These are phyloP conservation scores for Agrenia bidenticulata DNA, from an alignment of 2,888 invertebrate species.

Conservation along the genomic window DNA sequence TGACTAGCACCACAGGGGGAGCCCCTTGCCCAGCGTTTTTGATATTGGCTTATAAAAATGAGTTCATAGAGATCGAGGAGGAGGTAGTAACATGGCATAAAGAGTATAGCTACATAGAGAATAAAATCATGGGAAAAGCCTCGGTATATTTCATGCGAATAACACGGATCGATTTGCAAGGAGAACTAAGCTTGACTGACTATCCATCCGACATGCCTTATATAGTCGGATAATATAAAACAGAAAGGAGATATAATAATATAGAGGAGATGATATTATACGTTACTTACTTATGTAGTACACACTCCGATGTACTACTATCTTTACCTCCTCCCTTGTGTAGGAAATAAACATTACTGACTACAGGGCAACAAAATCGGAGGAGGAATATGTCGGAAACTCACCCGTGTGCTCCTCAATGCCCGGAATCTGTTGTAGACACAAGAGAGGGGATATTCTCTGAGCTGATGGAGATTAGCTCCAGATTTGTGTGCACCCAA, in stretches of 20 bases:
- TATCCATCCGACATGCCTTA: conserved; percentile 1
- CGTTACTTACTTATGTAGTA: conserved; percentile 7
- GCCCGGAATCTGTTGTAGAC: too few relatives aligned
- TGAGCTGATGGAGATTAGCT: conserved; percentile 13
- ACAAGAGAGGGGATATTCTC: neutral
- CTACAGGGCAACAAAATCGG: too few relatives aligned
- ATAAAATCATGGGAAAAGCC: conserved; percentile 8
- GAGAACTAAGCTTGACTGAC: conserved; percentile 15
- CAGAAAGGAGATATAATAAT: neutral
- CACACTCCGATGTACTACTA: too few relatives aligned
- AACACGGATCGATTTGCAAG: conserved; percentile 21
- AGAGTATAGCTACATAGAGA: neutral
- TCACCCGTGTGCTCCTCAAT: too few relatives aligned
- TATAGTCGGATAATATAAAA: neutral
- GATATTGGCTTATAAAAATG: too few relatives aligned
- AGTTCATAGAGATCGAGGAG: too few relatives aligned
- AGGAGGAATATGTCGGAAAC: too few relatives aligned
- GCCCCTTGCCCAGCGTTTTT: too few relatives aligned
- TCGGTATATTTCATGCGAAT: conserved; percentile 15
- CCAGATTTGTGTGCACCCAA: conserved; percentile 12
- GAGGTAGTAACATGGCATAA: too few relatives aligned
- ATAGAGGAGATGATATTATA: conserved; percentile 5
- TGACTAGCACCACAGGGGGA: too few relatives aligned
- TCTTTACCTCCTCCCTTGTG: too few relatives aligned
- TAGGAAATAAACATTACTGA: too few relatives aligned